A percentile compares a stretch with the other conserved stretches of the same genome.
Evolutionary conservation across 1,140 invertebrate species (phyloP).

Genomic region (Papilio xuthus): DNA sequence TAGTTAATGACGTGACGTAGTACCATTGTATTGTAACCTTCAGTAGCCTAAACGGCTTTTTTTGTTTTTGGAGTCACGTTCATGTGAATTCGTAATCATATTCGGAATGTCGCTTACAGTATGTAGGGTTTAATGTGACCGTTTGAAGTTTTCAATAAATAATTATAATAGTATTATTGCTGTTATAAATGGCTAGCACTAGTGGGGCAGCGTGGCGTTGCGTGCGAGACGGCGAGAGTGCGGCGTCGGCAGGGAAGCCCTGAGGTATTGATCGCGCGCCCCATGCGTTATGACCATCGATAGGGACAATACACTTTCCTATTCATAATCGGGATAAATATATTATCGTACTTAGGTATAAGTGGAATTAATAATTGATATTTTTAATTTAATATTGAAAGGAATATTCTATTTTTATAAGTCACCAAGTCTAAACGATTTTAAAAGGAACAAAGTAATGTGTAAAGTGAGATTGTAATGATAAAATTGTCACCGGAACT

Average conservation of each 20-base stretch:
- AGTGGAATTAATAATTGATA: not conserved
- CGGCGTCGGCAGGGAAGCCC: conserved; percentile 64
- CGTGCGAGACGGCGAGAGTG: conserved; percentile 54
- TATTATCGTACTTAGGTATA: not conserved
- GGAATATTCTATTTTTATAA: no score
- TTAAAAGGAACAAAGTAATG: not conserved
- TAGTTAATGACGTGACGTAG: not conserved
- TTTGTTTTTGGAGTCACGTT: no score
- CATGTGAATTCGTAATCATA: no score
- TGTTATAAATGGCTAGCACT: not conserved
- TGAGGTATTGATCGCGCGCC: conserved; percentile 72
- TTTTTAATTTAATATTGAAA: not conserved
- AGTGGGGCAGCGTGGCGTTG: conserved; percentile 38
- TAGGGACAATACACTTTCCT: conserved; percentile 13
- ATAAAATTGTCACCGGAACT: not conserved
- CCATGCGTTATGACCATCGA: conserved; percentile 69
- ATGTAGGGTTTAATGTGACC: no score
- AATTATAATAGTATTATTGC: not conserved
- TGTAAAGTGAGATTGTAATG: not conserved
- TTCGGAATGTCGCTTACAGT: no score
- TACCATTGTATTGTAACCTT: not conserved
- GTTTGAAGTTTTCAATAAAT: no score
- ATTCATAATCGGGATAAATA: conserved; percentile 13
- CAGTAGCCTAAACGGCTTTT: not conserved
- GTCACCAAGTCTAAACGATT: not conserved